Conservation (phyloP, 2,888 invertebrate species). For the Oconnorella tubifera region DNA sequence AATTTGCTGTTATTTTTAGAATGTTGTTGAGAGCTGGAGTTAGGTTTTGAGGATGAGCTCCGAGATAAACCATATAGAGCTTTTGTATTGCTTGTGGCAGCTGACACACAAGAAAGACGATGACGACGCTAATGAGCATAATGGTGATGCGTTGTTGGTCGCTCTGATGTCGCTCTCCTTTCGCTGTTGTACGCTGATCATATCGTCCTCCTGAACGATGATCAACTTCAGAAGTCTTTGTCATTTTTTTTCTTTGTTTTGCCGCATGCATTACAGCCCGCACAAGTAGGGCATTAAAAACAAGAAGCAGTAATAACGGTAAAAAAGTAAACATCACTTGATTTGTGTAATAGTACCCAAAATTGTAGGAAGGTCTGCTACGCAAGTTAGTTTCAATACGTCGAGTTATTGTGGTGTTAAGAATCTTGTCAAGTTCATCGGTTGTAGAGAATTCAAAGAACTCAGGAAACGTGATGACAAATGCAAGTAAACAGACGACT, state of each 20-base stretch:
- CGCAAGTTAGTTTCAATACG: conserved; percentile 6
- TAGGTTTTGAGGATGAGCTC: background rate
- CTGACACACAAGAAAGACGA: conserved; percentile 72
- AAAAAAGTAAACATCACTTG: conserved; percentile 63
- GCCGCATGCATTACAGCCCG: conserved; percentile 57
- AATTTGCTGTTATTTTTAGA: conserved; percentile 64
- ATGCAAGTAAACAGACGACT: conserved; percentile 63
- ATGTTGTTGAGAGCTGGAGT: conserved; percentile 22
- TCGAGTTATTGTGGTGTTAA: background rate
- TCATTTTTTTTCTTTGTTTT: conserved; percentile 58
- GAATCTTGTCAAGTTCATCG: background rate
- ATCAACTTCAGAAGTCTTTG: conserved; percentile 39
- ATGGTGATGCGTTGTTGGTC: conserved; percentile 66
- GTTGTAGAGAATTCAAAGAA: conserved; percentile 62
- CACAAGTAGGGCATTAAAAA: conserved; percentile 72
- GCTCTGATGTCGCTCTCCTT: conserved; percentile 28
- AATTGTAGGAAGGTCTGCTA: conserved; percentile 6
- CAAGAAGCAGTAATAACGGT: conserved; percentile 67
- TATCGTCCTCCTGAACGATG: background rate
- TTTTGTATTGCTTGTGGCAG: conserved; percentile 65
- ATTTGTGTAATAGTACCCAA: conserved; percentile 23
- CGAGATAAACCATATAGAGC: conserved; percentile 56
- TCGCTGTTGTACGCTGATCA: background rate
- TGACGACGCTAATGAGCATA: conserved; percentile 72
- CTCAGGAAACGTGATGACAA: conserved; percentile 64